Percentiles rank a stretch among this genome's conserved stretches.
Evolutionary conservation across 2,888 invertebrate species (phyloP).

Genomic region (Ferdinandea cuprea): DNA sequence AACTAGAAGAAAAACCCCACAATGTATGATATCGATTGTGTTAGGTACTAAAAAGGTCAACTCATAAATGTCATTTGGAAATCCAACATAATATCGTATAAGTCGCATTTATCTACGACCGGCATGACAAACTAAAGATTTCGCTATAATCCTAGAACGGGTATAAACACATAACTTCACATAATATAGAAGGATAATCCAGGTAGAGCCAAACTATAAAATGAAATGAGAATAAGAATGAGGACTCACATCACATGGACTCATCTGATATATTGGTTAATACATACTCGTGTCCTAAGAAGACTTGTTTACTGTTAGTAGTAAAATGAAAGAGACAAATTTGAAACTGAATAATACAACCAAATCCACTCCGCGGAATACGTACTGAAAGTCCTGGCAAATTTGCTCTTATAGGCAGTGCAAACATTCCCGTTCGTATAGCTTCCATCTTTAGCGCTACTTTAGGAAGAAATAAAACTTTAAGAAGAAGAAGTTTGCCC

Average conservation of each 20-base stretch:
- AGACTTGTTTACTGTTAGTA: background rate
- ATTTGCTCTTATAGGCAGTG: no score
- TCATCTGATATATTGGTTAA: no score
- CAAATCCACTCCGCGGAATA: no score
- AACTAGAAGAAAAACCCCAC: no score
- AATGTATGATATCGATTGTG: no score
- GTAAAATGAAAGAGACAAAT: background rate
- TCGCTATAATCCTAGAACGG: slow-evolving; percentile 1
- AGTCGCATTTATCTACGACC: slow-evolving; percentile 11
- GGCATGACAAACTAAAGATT: slow-evolving; percentile 5
- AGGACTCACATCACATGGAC: background rate
- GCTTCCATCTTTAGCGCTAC: no score
- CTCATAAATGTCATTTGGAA: background rate
- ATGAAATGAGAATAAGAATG: slow-evolving; percentile 1
- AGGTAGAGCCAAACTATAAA: slow-evolving; percentile 17
- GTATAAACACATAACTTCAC: no score
- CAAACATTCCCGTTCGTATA: no score
- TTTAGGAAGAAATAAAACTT: no score
- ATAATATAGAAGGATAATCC: slow-evolving; percentile 20
- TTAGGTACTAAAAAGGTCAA: no score
- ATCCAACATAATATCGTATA: slow-evolving; percentile 14
- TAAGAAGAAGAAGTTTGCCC: slow-evolving; percentile 19
- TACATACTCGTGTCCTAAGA: no score
- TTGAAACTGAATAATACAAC: background rate
- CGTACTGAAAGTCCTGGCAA: no score